These are phyloP conservation scores for Sciaenops ocellatus DNA, from an alignment of 2,797 vertebrate genomes.

Conservation along the genomic window DNA sequence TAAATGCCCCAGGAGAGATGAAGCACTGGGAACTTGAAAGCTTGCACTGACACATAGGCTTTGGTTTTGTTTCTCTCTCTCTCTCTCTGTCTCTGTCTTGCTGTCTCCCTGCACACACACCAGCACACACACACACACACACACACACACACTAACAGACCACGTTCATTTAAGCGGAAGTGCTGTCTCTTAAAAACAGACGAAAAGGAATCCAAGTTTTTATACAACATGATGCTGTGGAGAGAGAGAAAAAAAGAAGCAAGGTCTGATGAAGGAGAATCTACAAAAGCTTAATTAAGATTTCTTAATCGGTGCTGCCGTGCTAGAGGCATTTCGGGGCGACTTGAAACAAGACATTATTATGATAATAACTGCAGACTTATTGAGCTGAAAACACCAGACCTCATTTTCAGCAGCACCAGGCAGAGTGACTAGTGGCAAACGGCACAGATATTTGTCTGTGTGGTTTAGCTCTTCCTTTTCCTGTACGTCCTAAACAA, in stretches of 20 bases:
- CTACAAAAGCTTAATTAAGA: conserved; percentile 87
- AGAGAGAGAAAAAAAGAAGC: conserved; percentile 55
- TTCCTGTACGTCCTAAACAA: conserved; percentile 51
- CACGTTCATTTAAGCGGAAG: conserved; percentile 59
- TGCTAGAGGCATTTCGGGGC: conserved; percentile 80
- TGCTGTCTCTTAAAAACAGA: conserved; percentile 64
- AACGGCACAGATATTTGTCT: conserved; percentile 36
- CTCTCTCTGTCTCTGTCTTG: no score
- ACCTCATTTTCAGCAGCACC: conserved; percentile 65
- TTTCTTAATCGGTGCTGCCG: conserved; percentile 81
- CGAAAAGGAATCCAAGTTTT: conserved; percentile 59
- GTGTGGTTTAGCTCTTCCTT: conserved; percentile 61
- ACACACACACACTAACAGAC: conserved; percentile 39
- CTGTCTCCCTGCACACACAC: neutral
- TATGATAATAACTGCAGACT: conserved; percentile 83
- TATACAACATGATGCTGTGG: conserved; percentile 54
- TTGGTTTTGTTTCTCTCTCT: conserved; percentile 52
- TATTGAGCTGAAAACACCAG: conserved; percentile 72
- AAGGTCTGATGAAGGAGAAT: conserved; percentile 86
- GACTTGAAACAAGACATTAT: conserved; percentile 84
- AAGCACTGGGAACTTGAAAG: conserved; percentile 79
- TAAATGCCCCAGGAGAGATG: conserved; percentile 81
- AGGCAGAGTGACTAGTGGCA: conserved; percentile 36
- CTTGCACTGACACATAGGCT: conserved; percentile 73
- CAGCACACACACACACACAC: conserved; percentile 30